Conservation (phyloP, 2,113 vertebrate genomes). For the Colossoma macropomum region DNA sequence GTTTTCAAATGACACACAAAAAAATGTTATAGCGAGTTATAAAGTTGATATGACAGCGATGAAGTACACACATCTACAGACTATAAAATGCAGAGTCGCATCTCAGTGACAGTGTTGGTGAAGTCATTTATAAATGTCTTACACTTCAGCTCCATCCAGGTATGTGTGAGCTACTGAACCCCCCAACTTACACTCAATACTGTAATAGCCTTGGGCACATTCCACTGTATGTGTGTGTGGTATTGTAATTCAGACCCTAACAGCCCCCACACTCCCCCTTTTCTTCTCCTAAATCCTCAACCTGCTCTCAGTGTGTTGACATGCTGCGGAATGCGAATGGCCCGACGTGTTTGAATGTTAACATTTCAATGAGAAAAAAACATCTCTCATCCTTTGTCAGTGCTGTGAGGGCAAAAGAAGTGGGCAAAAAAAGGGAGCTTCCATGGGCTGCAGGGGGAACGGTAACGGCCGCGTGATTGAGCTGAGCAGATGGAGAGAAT, state of each 20-base stretch:
- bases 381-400: slow-evolving; percentile 67
- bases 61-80: slow-evolving; percentile 37
- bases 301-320: slow-evolving; percentile 56
- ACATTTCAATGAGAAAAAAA: slow-evolving; percentile 78
- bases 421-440: slow-evolving; percentile 48
- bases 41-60: background rate
- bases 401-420: slow-evolving; percentile 37
- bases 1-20: no score
- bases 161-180: slow-evolving; percentile 29
- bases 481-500: slow-evolving; percentile 57
- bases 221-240: slow-evolving; percentile 54
- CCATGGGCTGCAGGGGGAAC: slow-evolving; percentile 62
- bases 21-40: background rate
- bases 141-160: slow-evolving; percentile 19
- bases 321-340: slow-evolving; percentile 73
- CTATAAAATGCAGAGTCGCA: slow-evolving; percentile 45
- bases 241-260: slow-evolving; percentile 71
- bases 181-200: slow-evolving; percentile 38
- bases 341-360: slow-evolving; percentile 58
- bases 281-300: slow-evolving; percentile 5
- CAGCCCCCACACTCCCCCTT: slow-evolving; percentile 23
- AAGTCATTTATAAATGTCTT: background rate
- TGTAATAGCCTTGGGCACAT: slow-evolving; percentile 57
- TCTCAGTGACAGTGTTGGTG: background rate
- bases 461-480: slow-evolving; percentile 59